phyloP scores from a whole-genome alignment of 64 coral and sea anemone species.

The Stichodactyla mertensii region DNA sequence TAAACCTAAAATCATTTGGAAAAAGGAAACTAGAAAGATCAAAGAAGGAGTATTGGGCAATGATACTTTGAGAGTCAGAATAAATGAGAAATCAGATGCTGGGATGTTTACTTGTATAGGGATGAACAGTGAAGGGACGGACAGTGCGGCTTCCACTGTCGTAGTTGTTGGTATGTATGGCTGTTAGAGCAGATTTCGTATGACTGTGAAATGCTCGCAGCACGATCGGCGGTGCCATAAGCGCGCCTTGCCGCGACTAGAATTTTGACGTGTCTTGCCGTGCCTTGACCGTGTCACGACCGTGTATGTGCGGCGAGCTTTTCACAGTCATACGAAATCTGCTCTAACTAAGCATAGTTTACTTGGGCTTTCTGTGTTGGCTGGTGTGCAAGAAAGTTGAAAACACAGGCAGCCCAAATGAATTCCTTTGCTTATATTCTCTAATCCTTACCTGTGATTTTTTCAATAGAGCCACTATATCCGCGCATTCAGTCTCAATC shows the following conservation, averaged over 20 bases:
- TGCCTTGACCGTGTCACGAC: too few relatives aligned
- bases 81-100: slow-evolving; percentile 2
- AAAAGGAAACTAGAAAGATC: slow-evolving; percentile 25
- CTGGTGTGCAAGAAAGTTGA: too few relatives aligned
- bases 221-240: too few relatives aligned
- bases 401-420: too few relatives aligned
- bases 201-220: too few relatives aligned
- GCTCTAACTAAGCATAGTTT: too few relatives aligned
- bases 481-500: background rate
- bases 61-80: slow-evolving; percentile 25
- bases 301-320: too few relatives aligned
- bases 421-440: background rate
- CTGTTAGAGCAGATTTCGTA: background rate
- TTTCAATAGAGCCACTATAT: background rate
- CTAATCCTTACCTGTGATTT: background rate
- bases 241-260: too few relatives aligned
- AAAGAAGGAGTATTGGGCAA: background rate
- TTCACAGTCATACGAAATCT: too few relatives aligned
- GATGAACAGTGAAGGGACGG: slow-evolving; percentile 21
- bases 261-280: too few relatives aligned
- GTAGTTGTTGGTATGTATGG: slow-evolving; percentile 45
- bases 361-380: too few relatives aligned
- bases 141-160: slow-evolving; percentile 14
- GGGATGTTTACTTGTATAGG: slow-evolving; percentile 36
- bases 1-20: slow-evolving; percentile 38